Evolutionary conservation across 1,140 invertebrate genomes (phyloP).

Genomic region (Magallana ariakensis): DNA sequence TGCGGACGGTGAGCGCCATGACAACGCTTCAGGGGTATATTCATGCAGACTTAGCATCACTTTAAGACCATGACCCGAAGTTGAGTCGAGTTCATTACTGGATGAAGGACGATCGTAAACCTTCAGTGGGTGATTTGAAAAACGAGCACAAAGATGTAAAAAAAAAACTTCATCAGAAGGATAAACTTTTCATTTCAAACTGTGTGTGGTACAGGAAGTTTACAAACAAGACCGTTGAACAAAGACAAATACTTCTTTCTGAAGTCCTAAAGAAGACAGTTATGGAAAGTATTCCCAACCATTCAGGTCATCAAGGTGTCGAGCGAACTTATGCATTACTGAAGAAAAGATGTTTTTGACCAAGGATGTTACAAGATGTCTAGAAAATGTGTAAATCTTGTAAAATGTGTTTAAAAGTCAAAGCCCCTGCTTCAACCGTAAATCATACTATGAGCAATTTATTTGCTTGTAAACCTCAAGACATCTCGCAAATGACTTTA

Average conservation of each 20-base stretch:
- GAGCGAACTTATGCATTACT: not conserved
- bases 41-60: slow-evolving; percentile 21
- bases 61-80: slow-evolving; percentile 25
- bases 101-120: slow-evolving; percentile 1
- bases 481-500: too few relatives aligned
- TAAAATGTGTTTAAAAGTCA: not conserved
- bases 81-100: slow-evolving; percentile 31
- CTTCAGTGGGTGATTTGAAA: too few relatives aligned
- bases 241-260: too few relatives aligned
- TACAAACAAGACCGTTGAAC: too few relatives aligned
- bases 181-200: too few relatives aligned
- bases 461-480: too few relatives aligned
- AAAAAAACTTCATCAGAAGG: too few relatives aligned
- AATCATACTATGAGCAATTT: not conserved
- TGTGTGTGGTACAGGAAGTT: too few relatives aligned
- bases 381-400: slow-evolving; percentile 29
- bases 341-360: slow-evolving; percentile 45
- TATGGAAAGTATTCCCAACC: too few relatives aligned
- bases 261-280: too few relatives aligned
- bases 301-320: not conserved
- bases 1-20: not conserved
- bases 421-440: slow-evolving; percentile 4
- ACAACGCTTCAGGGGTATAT: slow-evolving; percentile 45
- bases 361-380: slow-evolving; percentile 8
- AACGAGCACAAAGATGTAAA: too few relatives aligned